phyloP scores from a whole-genome alignment of 2,113 vertebrate species.

The Ramphastos sulfuratus region DNA sequence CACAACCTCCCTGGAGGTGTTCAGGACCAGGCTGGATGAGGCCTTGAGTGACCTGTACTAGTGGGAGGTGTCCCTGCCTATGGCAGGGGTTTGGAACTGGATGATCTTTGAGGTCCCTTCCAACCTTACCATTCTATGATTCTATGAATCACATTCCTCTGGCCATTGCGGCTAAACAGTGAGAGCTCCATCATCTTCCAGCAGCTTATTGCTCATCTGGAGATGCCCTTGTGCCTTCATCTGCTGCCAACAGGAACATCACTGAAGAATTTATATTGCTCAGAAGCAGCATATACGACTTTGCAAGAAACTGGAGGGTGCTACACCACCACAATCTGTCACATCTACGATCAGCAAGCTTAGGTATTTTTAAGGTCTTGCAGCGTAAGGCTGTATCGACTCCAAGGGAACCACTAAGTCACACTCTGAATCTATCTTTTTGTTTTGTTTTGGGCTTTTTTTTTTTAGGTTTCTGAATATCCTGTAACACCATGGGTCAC shows the following conservation, averaged over 20 bases:
- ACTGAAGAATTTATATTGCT: not conserved
- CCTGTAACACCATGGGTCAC: not conserved
- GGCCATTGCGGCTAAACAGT: not conserved
- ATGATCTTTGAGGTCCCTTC: too few species aligned
- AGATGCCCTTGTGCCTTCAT: not conserved
- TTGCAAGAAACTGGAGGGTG: not conserved
- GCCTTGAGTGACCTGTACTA: too few species aligned
- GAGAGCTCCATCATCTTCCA: not conserved
- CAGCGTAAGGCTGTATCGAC: not conserved
- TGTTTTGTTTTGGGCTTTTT: too few species aligned
- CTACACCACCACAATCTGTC: not conserved
- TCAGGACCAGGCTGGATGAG: too few species aligned
- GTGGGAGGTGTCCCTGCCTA: too few species aligned
- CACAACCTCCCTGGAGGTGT: too few species aligned
- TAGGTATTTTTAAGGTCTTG: not conserved
- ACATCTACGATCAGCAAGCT: not conserved
- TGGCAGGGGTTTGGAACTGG: too few species aligned
- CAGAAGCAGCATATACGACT: not conserved
- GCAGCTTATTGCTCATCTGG: not conserved
- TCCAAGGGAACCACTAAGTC: not conserved
- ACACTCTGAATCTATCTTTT: not conserved
- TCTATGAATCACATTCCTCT: not conserved
- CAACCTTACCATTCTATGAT: too few species aligned
- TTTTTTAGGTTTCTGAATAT: not conserved
- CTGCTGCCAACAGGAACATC: not conserved